These are phyloP conservation scores for Tipula vernalis DNA, from an alignment of 2,888 invertebrate species.

Conservation along the genomic window DNA sequence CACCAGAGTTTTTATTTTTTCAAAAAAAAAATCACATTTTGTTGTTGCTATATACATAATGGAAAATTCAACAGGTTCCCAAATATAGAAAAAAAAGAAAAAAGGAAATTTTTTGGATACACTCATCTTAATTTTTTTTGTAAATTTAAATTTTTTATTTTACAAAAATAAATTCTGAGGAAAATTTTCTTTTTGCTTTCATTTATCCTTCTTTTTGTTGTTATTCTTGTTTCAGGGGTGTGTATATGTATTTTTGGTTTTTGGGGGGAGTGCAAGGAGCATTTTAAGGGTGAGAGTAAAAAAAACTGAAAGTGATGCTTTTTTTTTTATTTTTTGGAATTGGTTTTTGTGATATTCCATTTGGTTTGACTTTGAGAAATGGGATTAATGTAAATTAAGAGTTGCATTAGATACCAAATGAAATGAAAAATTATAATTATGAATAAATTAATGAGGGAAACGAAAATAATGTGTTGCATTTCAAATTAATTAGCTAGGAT, in stretches of 20 bases:
- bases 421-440: background rate
- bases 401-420: background rate
- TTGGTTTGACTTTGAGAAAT: background rate
- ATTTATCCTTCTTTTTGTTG: background rate
- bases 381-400: background rate
- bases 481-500: background rate
- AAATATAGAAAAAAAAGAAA: background rate
- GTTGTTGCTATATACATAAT: background rate
- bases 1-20: background rate
- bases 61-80: background rate
- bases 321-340: background rate
- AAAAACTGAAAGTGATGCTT: background rate
- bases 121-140: background rate
- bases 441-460: background rate
- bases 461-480: background rate
- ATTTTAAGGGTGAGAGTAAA: background rate
- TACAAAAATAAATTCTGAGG: background rate
- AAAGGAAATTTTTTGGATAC: background rate
- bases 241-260: background rate
- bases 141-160: background rate
- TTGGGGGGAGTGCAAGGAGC: background rate
- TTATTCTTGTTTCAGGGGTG: background rate
- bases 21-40: background rate
- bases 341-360: background rate
- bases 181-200: background rate